Conservation (phyloP, 2,888 invertebrate genomes). For the Metacarcinus magister region DNA sequence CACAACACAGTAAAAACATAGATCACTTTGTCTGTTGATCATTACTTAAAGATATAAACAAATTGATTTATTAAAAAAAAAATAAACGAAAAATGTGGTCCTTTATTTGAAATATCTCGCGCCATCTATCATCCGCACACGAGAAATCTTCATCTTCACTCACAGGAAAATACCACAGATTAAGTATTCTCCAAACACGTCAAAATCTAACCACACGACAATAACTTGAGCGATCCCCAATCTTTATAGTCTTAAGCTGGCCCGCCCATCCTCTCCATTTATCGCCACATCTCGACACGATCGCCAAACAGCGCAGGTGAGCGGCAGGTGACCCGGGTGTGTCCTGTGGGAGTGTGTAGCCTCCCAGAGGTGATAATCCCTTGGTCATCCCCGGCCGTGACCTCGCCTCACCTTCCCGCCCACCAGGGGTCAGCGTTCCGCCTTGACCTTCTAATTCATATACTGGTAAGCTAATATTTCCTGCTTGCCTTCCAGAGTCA, state of each 20-base stretch:
- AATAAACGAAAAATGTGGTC: background rate
- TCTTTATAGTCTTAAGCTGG: background rate
- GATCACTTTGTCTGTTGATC: background rate
- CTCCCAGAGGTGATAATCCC: constrained; percentile 12
- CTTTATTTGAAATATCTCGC: background rate
- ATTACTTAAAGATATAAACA: background rate
- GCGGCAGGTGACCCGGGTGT: constrained; percentile 18
- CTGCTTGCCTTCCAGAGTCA: background rate
- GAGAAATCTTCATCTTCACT: background rate
- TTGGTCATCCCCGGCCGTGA: background rate
- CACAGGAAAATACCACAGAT: background rate
- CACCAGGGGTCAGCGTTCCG: background rate
- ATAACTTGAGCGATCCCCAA: constrained; percentile 19
- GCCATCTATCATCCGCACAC: background rate
- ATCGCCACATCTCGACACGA: constrained; percentile 33
- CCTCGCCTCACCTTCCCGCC: background rate
- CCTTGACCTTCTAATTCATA: background rate
- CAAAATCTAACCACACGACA: constrained; percentile 18
- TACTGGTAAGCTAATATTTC: background rate
- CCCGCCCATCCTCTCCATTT: background rate
- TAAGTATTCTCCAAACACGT: constrained; percentile 7
- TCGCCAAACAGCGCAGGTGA: constrained; percentile 28
- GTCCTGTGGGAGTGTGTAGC: constrained; percentile 22
- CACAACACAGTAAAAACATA: background rate
- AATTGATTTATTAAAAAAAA: too few relatives aligned